Base-by-base conservation (phyloP, 2,113 vertebrate genomes). In the Amazona guildingii region DNA sequence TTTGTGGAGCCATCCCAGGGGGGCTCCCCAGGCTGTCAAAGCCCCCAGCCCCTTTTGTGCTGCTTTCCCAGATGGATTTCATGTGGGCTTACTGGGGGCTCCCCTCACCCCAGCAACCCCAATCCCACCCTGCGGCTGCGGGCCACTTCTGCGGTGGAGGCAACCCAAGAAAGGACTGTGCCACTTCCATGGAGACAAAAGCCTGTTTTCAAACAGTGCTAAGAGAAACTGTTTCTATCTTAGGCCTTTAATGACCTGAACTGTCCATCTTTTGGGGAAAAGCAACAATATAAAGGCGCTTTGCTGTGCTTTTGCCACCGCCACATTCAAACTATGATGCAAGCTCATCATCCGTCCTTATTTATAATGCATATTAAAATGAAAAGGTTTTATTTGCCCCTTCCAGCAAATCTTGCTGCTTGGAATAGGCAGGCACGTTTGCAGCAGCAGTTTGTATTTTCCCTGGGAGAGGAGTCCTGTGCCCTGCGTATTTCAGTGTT, bases 11-110 rank as follows among this genome's bases (percentile, higher is more conserved):
- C 90, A 70, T 95, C 94, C 88, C 52, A 27, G 91, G 93, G 95
- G 95, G 97, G 21, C 97, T 91, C 96, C 29, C 39, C 78, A 35
- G 85, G 86, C 96, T 95, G 81, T 96, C 95, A 92, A 95, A 95
- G 83, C 92, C 97, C 97, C 41, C 54, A 13, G 37, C 24, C 96
- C 92, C 96, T 98, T 98, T 98, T 97, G 97, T 98, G 96, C 63
- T 33, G 83, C 97, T 98, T 97, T 98, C 98, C 98, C 97, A 97
- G 97, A 98, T 96, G 97, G 97, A 97, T 98, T 99, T 98, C 97
- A 97, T 96, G 92, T 97, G 98, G 96, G 93, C 93, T 97, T 95
- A 92, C 96, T 73, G 98, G 95, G 46, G 92, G 44, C 52, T 78
- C 69, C 77, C 46, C 52, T 81, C 9, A 1, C 72, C 94, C 93